Conservation (phyloP, 2,797 vertebrate genomes). For the Oreochromis mossambicus region DNA sequence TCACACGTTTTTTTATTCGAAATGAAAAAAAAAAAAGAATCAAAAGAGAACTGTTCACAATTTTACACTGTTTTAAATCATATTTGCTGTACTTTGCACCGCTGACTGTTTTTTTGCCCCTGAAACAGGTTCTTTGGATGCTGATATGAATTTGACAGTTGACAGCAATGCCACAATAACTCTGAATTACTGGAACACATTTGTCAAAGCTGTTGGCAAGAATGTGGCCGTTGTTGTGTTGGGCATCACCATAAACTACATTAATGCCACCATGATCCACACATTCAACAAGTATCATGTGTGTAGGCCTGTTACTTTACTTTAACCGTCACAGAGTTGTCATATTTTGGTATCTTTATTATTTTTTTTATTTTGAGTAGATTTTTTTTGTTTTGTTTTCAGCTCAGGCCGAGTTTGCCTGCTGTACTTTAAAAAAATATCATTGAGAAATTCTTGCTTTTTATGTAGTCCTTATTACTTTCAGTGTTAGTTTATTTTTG, state of each 20-base stretch:
- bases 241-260: conserved; percentile 51
- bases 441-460: neutral
- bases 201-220: conserved; percentile 17
- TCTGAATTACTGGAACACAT: neutral
- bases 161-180: neutral
- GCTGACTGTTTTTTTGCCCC: neutral
- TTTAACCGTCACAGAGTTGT: neutral
- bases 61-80: neutral
- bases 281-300: conserved; percentile 53
- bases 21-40: neutral
- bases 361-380: neutral
- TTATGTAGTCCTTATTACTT: neutral
- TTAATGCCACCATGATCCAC: conserved; percentile 58
- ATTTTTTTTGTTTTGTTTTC: neutral
- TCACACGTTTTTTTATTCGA: neutral
- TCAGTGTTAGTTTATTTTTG: accelerated
- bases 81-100: neutral
- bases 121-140: neutral
- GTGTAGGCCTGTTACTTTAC: neutral
- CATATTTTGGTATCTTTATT: neutral
- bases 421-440: neutral
- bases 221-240: conserved; percentile 42
- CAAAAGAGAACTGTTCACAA: accelerated
- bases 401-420: neutral
- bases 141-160: conserved; percentile 37